Evolutionary conservation across 2,113 vertebrate genomes (phyloP), one percentile per base, ranked within the genome.

Genomic region (Prolemur simus): DNA sequence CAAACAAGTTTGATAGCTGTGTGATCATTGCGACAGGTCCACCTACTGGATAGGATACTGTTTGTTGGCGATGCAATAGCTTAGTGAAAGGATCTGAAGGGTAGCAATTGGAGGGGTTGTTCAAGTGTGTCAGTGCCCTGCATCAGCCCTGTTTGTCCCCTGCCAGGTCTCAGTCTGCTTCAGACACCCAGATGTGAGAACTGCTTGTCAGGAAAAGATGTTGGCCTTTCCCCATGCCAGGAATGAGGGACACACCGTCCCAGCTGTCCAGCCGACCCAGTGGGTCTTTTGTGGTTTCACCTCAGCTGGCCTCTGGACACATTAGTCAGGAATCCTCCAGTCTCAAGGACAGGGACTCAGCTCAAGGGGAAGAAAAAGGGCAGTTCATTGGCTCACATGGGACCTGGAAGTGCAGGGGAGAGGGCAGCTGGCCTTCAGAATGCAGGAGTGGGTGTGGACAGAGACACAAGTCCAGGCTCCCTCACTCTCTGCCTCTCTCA

Each of bases 21-120:
- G 7, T 23, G 4, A 14, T 56, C 39, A 1, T 25, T 18, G 14
- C 0, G 39, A 29, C 14, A 13, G 87, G 15, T 8, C 64, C 25
- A 12, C 20, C 49, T 15, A 3, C 6, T 5, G 4, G 37, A 8
- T 0, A 37, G 66, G 37, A 63, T 34, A 2, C 4, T 29, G 52
- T 39, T 56, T 45, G 60, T 0, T n/a, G 56, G 25, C 64, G 5
- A 12, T 1, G 49, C 39, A 47, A 7, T 7, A 2, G 23, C 27
- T 45, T 9, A 63, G 71, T 60, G 21, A 14, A 27, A 86, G 73
- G 90, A 23, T 37, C 23, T 88, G 34, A 54, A 54, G 27, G 39
- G 68, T 12, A 25, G 68, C 56, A 8, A 11, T 9, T 87, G 54
- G 54, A 71, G 47, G 60, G 69, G 76, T 54, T 8, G 29, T 10